phyloP scores from a whole-genome alignment of 2,113 vertebrate genomes.

The Empidonax alnorum region DNA sequence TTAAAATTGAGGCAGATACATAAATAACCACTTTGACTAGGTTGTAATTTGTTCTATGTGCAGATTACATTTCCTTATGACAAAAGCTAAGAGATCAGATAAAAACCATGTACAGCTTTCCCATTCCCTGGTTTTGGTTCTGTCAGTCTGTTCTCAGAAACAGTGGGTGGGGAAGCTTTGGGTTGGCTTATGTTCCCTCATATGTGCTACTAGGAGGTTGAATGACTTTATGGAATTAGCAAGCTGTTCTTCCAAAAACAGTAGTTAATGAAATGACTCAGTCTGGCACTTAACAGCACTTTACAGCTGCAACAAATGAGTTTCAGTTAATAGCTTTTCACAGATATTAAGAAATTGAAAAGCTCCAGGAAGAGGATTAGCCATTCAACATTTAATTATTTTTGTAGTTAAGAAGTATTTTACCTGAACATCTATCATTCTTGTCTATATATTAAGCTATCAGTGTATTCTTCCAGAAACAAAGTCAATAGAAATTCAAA shows the following conservation, averaged over 20 bases:
- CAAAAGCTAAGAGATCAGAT: not conserved
- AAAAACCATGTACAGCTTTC: not conserved
- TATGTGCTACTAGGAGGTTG: not conserved
- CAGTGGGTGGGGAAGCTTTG: not conserved
- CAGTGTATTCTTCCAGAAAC: not conserved
- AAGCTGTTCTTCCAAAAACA: not conserved
- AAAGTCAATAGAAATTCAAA: not conserved
- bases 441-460: not conserved
- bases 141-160: not conserved
- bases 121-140: not conserved
- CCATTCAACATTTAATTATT: not conserved
- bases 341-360: not conserved
- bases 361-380: not conserved
- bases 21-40: not conserved
- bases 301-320: not conserved
- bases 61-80: not conserved
- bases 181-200: not conserved
- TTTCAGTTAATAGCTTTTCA: not conserved
- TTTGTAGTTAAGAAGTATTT: not conserved
- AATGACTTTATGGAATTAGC: not conserved
- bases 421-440: not conserved
- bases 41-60: not conserved
- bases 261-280: not conserved
- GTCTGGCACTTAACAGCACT: not conserved
- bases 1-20: not conserved